Base-by-base conservation (phyloP, 2,797 vertebrate species). In the Leptatherina wallacei region DNA sequence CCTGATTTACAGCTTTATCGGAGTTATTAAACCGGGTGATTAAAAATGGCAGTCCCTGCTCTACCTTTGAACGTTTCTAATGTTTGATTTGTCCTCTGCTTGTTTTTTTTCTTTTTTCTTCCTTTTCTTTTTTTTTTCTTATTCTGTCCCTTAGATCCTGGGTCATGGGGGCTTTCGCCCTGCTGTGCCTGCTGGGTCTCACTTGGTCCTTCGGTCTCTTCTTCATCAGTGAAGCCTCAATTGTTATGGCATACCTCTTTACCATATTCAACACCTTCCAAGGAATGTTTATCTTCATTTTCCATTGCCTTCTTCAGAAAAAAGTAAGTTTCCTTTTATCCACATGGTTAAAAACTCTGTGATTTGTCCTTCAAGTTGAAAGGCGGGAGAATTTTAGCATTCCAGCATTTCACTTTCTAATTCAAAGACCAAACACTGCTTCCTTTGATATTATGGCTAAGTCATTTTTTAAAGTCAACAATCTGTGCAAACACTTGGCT, bases 241-340 rank as follows among this genome's bases (percentile, higher is more conserved):
- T 99, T 52, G 97, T 98, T 90, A 97, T 99, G 96, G 97, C 97
- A 0, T 99, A 99, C 88, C 97, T 99, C 87, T 99, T 99, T 94
- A 99, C 97, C 86, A 96, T 98, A 90, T 98, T 98, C 93, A 99
- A 99, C 93, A 95, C 97, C 88, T 97, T 98, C 91, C 98, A 99
- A 93, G 98, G 98, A 91, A 95, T 98, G 96, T 99, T 99, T 92
- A 98, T 99, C 95, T 99, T 99, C 93, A 97, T 98, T 94, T 99
- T 99, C 87, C 96, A 99, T 85, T 99, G 98, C 89, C 95, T 97
- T 61, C 97, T 99, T 75, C 98, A 98, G 92, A 99, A 98, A 93
- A 99, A 99, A 93, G 98, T 99, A 93, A 95, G 96, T 94, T 54
- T 33, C 22, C 36, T 4, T 0, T 52, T 27, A 0, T 24, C 27